Evolutionary conservation across 2,888 invertebrate species (phyloP), one percentile per base, ranked within the genome.

Genomic region (Lithophane leautieri): DNA sequence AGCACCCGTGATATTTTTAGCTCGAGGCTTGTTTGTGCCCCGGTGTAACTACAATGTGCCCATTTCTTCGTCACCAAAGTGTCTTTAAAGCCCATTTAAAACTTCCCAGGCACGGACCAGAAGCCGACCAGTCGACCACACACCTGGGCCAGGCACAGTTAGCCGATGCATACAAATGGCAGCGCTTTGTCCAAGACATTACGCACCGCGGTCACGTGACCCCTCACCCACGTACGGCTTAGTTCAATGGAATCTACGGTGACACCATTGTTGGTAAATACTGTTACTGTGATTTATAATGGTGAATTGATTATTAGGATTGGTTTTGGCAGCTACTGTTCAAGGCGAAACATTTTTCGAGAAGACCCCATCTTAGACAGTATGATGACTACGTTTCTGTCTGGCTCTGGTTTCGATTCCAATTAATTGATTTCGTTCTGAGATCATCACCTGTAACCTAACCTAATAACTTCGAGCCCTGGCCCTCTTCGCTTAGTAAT

Each of bases 121-220:
- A 56, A 58, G 60, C 68, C 63, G 77, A 70, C 70, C 50, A 52
- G 62, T 63, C 72, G 77, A 71, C 78, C 86, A 83, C 83, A 83
- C 85, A 79, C 68, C 79, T 74, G 74, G 56, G 71, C 61, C 22
- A 61, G 44, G 50, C 54, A 62, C 76, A 52, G 68, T 63, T 58
- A 67, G 73, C 34, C 62, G 50, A 70, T 83, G 86, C 85, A 86
- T 87, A 83, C 86, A 83, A 81, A 87, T 72, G 50, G 67, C 58
- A 50, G 14, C 42, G 75, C 83, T 85, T 86, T 85, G 81, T 85
- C 56, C 58, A 25, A 28, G 71, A 11, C 42, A 82, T 84, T 80
- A 80, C 67, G 81, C 66, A 82, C 61, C n/a, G 19, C 74, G 52
- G 66, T 76, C 78, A 84, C 85, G 86, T 76, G 88, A 85, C 79